These are phyloP conservation scores for Myrmecobius fasciatus DNA, from an alignment of 2,113 vertebrate genomes.

Conservation along the genomic window DNA sequence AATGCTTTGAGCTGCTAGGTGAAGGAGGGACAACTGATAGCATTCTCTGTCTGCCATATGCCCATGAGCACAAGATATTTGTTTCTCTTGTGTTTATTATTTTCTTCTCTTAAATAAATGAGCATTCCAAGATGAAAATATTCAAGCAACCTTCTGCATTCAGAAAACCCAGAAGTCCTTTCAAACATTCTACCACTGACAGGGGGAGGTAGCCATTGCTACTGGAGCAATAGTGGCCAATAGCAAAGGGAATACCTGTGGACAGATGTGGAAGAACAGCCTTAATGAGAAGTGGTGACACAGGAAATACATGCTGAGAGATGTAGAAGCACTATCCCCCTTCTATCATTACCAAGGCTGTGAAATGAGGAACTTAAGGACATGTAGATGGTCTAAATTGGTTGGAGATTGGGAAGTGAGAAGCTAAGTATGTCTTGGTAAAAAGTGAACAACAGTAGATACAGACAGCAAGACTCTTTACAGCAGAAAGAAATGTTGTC, in stretches of 20 bases:
- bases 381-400: fast-evolving
- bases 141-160: background rate
- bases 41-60: background rate
- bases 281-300: background rate
- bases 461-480: background rate
- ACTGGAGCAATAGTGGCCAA: background rate
- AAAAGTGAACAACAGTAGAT: background rate
- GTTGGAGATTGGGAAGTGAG: fast-evolving
- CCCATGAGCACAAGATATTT: background rate
- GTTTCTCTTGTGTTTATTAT: background rate
- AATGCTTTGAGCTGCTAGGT: background rate
- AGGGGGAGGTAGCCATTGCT: background rate
- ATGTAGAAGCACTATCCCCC: background rate
- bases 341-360: background rate
- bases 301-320: background rate
- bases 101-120: background rate
- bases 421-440: background rate
- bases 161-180: background rate
- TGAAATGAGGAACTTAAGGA: background rate
- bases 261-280: background rate
- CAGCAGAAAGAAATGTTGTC: background rate
- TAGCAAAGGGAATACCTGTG: background rate
- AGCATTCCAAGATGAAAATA: background rate
- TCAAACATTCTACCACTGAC: background rate
- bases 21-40: background rate